Evolutionary conservation across 2,797 vertebrate species (phyloP), one percentile per base, ranked within the genome.

Genomic region (Pogonophryne albipinna): DNA sequence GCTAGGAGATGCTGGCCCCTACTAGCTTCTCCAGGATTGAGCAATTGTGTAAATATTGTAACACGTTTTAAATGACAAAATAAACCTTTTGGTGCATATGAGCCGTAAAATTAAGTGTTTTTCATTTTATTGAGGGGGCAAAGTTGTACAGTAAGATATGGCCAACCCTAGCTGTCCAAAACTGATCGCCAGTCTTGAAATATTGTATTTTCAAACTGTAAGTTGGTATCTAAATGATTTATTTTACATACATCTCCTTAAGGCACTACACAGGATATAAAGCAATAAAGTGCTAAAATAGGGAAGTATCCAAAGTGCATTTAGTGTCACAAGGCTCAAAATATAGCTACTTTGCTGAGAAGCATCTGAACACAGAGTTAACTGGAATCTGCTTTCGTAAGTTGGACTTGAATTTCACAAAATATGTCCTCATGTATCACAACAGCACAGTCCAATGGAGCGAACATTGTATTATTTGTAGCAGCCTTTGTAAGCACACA

Each of bases 331-430:
- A 23, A 16, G 17, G n/a, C 16, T n/a, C 0, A 1, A 27, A 16
- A 5, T 27, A 12, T 17, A 10, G 19, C 19, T 31, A 4, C 57
- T 62, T 38, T 20, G 27, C 34, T 15, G 31, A 60, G 66, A 63
- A 67, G 16, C 53, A 47, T 42, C 19, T 56, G n/a, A 14, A 55
- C n/a, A 59, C 53, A 56, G 11, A 53, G 38, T 38, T 41, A 15
- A 46, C 70, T 19, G 41, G 34, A 56, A 52, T 57, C 16, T 49
- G 9, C 17, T 41, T 55, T 45, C 57, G 45, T 65, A 57, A 42
- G 14, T 2, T 41, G 72, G 34, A 69, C 57, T 65, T 76, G 66
- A 31, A 10, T 49, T 42, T 77, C 50, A 75, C 52, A 44, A 7
- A 10, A 34, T 16, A 52, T 6, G 61, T 8, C 17, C 51, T 34